Conservation (phyloP, 2,888 invertebrate genomes). For the Trissoscelio sp. region DNA sequence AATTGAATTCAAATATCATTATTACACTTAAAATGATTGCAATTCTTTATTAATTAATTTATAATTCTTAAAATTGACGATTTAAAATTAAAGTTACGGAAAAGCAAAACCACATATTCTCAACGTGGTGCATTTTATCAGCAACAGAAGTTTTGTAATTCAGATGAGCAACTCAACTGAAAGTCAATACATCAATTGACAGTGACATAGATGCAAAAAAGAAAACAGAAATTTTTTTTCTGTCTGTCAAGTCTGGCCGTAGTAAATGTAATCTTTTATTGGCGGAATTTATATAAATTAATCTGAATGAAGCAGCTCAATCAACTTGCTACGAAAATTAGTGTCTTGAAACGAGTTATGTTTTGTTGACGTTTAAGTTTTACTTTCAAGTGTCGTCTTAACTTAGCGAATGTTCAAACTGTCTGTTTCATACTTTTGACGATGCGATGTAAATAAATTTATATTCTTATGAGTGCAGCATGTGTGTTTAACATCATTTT, state of each 20-base stretch:
- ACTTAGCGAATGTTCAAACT: neutral
- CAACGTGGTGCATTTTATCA: conserved; percentile 7
- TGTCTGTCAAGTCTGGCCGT: neutral
- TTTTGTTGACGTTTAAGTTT: neutral
- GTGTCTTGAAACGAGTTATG: neutral
- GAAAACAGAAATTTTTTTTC: neutral
- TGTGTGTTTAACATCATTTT: too few species aligned
- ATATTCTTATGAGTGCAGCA: too few species aligned
- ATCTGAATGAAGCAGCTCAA: neutral
- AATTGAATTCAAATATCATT: too few species aligned
- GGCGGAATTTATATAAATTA: neutral
- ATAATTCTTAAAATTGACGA: too few species aligned
- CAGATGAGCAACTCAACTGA: conserved; percentile 21
- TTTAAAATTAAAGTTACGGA: too few species aligned
- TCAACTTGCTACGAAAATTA: neutral
- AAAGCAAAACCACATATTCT: too few species aligned
- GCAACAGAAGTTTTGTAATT: conserved; percentile 24
- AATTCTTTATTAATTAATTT: too few species aligned
- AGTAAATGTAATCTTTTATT: neutral
- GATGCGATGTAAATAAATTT: too few species aligned
- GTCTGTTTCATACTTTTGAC: neutral
- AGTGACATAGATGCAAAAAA: neutral
- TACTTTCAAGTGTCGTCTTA: neutral
- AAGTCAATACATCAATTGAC: conserved; percentile 16
- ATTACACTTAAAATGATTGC: too few species aligned